A percentile compares a stretch with the other conserved stretches of the same genome.
Evolutionary conservation across 35 echinoderm and acorn worm species (phyloP).

Genomic region (Ptychodera flava): DNA sequence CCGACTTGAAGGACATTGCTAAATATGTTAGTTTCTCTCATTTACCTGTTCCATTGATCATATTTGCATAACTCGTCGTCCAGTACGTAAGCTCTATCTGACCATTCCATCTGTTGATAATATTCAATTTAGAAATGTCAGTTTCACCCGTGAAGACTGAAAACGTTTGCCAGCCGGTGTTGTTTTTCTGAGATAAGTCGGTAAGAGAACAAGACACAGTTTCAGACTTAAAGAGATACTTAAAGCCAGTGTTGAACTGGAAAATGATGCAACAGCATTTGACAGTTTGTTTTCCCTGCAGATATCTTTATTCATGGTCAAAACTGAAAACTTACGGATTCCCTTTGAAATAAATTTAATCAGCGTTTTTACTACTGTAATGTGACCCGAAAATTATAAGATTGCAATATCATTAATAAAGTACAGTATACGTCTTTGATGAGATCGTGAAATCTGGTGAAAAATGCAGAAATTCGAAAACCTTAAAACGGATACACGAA

Average conservation of each 20-base stretch:
- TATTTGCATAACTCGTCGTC: constrained; percentile 74
- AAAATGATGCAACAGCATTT: neutral
- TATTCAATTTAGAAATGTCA: constrained; percentile 25
- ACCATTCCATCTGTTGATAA: constrained; percentile 53
- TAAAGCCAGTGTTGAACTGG: neutral
- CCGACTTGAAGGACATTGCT: neutral
- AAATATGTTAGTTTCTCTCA: neutral
- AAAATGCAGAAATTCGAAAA: neutral
- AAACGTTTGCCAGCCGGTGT: neutral
- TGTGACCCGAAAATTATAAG: no score
- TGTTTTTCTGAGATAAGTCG: neutral
- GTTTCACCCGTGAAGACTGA: constrained; percentile 51
- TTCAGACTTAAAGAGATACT: no score
- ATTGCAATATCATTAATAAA: no score
- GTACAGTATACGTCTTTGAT: no score
- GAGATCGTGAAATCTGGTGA: no score
- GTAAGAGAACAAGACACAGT: neutral
- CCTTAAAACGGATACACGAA: neutral
- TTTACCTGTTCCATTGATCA: constrained; percentile 95
- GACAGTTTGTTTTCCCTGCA: neutral
- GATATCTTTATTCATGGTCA: neutral
- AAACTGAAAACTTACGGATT: neutral
- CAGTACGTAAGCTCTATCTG: constrained; percentile 51
- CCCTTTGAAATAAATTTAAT: no score
- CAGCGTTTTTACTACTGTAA: no score